These are phyloP conservation scores for Cantharis flavilabris DNA, from an alignment of 2,888 invertebrate genomes.

Conservation along the genomic window DNA sequence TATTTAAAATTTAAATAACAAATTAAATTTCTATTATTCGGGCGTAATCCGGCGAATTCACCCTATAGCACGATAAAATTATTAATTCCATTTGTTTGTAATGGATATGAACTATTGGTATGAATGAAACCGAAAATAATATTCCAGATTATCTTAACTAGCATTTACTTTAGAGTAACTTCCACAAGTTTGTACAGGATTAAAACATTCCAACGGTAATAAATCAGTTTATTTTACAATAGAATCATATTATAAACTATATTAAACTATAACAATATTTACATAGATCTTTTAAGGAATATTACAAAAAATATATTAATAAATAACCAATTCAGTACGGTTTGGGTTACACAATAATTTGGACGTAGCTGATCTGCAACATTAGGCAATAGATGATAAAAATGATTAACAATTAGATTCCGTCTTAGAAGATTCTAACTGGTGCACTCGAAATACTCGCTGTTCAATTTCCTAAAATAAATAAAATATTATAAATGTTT, in stretches of 20 bases:
- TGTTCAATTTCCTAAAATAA: conserved; percentile 56
- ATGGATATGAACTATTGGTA: no score
- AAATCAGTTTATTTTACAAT: conserved; percentile 40
- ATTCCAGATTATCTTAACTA: neutral
- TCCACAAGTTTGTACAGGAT: neutral
- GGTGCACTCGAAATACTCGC: conserved; percentile 51
- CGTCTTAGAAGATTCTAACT: conserved; percentile 54
- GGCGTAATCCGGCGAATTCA: no score
- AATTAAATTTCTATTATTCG: no score
- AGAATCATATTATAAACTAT: conserved; percentile 54
- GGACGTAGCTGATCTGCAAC: conserved; percentile 51
- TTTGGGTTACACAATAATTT: conserved; percentile 35
- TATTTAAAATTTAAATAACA: no score
- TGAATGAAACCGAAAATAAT: neutral
- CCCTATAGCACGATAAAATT: no score
- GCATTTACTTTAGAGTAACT: neutral
- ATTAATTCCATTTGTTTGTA: no score
- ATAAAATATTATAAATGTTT: neutral
- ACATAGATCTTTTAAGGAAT: conserved; percentile 35
- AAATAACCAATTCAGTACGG: conserved; percentile 32
- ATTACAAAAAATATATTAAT: conserved; percentile 31
- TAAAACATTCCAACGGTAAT: neutral
- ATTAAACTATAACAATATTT: conserved; percentile 54
- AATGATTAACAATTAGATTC: conserved; percentile 51
- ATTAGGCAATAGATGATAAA: conserved; percentile 22